These are phyloP conservation scores for Cephus nigrinus DNA, from an alignment of 2,888 invertebrate species.

Conservation along the genomic window DNA sequence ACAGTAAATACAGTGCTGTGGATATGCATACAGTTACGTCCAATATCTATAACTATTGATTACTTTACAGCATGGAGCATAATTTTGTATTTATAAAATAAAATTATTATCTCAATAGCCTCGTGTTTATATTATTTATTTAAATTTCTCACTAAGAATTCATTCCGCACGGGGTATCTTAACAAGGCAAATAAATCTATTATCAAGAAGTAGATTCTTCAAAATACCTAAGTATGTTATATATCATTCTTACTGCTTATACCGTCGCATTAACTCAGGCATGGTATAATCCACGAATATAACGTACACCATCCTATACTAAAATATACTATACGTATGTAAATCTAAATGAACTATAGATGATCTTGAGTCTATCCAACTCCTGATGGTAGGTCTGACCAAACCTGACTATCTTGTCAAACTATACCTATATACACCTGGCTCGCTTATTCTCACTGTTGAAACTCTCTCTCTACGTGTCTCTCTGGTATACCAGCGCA, in stretches of 20 bases:
- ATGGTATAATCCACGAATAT: background rate
- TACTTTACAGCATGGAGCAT: background rate
- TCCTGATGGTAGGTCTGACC: background rate
- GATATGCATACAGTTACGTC: background rate
- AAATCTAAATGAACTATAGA: background rate
- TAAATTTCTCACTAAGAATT: background rate
- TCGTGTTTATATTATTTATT: background rate
- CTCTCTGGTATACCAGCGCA: background rate
- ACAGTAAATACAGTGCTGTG: background rate
- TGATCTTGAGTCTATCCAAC: background rate
- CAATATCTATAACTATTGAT: background rate
- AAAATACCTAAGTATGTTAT: background rate
- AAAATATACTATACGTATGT: background rate
- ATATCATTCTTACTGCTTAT: background rate
- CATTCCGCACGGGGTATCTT: background rate
- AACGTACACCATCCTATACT: background rate
- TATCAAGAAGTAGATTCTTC: background rate
- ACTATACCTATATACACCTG: background rate
- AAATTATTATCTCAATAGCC: background rate
- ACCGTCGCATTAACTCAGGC: background rate
- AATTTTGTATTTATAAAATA: background rate
- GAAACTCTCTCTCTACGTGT: slow-evolving; percentile 2
- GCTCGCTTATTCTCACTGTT: background rate
- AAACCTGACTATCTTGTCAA: background rate
- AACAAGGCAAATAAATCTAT: background rate